Percentiles rank a stretch among this genome's conserved stretches.
Conservation (phyloP, 2,797 vertebrate species). For the Cynodonichthys magdalenae region DNA sequence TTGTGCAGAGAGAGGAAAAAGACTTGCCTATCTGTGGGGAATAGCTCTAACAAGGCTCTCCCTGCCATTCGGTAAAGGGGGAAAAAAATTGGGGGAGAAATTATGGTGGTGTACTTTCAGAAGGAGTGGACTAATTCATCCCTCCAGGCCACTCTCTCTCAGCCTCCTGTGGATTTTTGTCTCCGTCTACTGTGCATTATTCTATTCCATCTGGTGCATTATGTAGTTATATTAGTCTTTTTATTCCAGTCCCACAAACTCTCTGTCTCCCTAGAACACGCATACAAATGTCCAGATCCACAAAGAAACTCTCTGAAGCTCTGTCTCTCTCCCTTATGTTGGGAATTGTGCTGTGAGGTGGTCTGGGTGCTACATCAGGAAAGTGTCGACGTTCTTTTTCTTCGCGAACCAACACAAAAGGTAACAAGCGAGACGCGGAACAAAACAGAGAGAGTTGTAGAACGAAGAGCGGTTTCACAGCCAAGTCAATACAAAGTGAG, state of each 20-base stretch:
- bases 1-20: conserved; percentile 58
- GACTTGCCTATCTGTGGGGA: conserved; percentile 67
- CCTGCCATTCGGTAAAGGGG: conserved; percentile 39
- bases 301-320: conserved; percentile 45
- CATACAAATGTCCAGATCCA: conserved; percentile 4
- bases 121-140: conserved; percentile 51
- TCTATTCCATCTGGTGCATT: conserved; percentile 43
- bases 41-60: conserved; percentile 55
- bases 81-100: conserved; percentile 43
- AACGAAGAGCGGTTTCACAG: conserved; percentile 44
- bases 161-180: conserved; percentile 36
- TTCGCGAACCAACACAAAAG: conserved; percentile 48
- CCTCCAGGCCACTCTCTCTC: conserved; percentile 31
- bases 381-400: conserved; percentile 35
- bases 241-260: conserved; percentile 28
- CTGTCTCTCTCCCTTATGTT: conserved; percentile 49
- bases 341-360: conserved; percentile 54
- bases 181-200: conserved; percentile 40
- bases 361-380: conserved; percentile 42
- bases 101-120: conserved; percentile 53
- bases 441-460: conserved; percentile 37
- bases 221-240: conserved; percentile 49
- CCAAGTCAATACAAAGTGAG: conserved; percentile 71
- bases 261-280: conserved; percentile 10
- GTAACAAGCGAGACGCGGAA: conserved; percentile 23